phyloP scores from a whole-genome alignment of 2,888 invertebrate species.

The Lutraria lutraria region DNA sequence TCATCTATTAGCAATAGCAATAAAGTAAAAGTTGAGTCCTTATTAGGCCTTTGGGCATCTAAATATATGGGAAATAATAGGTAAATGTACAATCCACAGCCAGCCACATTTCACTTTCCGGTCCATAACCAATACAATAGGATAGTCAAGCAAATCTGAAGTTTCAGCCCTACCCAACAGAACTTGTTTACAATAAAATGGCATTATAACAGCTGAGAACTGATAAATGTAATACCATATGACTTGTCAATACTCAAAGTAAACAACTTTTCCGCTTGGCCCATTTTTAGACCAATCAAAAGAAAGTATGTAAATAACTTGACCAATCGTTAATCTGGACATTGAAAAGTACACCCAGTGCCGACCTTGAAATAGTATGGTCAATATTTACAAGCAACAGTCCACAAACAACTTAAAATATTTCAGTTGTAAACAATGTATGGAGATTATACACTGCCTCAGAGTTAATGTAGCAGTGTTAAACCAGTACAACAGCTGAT shows the following conservation, averaged over 20 bases:
- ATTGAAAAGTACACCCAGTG: not conserved
- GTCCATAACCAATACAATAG: not conserved
- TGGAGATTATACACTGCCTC: not conserved
- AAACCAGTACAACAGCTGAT: no score
- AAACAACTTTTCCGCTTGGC: not conserved
- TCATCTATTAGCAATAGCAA: not conserved
- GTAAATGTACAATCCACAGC: not conserved
- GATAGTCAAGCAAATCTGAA: not conserved
- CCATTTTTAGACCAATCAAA: not conserved
- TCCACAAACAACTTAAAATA: not conserved
- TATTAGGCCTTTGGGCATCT: not conserved
- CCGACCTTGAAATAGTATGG: not conserved
- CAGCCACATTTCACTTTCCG: not conserved
- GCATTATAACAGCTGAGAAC: slow-evolving; percentile 17
- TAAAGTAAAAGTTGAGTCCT: not conserved
- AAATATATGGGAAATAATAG: not conserved
- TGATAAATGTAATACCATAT: not conserved
- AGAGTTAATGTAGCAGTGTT: not conserved
- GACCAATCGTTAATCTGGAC: not conserved
- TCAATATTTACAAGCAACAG: not conserved
- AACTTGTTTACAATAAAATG: not conserved
- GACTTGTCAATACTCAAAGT: not conserved
- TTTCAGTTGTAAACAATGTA: not conserved
- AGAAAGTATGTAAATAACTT: not conserved
- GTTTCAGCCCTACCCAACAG: not conserved